phyloP scores from a whole-genome alignment of 2,888 invertebrate genomes.

The Volucella inanis region DNA sequence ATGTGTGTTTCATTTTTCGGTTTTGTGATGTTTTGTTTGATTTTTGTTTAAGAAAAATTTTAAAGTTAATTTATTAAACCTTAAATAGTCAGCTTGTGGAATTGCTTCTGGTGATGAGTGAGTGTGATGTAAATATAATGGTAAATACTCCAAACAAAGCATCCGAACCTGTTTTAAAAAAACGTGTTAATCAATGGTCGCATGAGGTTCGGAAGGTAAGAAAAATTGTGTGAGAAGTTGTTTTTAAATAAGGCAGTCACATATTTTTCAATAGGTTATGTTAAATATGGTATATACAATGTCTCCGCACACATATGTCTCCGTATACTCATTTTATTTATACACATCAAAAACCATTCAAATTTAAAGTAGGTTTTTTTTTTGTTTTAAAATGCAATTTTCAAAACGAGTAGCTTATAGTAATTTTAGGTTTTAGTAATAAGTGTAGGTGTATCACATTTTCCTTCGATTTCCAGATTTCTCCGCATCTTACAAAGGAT shows the following conservation, averaged over 20 bases:
- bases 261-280: too few species aligned
- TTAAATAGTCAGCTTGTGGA: constrained; percentile 8
- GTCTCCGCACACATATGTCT: too few species aligned
- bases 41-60: neutral
- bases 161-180: constrained; percentile 71
- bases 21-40: neutral
- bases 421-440: too few species aligned
- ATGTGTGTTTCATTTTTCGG: neutral
- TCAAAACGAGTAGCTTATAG: too few species aligned
- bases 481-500: too few species aligned
- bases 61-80: neutral
- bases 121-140: constrained; percentile 62
- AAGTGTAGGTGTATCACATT: too few species aligned
- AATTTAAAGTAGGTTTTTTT: too few species aligned
- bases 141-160: constrained; percentile 58
- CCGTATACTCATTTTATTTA: too few species aligned
- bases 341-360: too few species aligned
- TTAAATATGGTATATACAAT: too few species aligned
- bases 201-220: constrained; percentile 76
- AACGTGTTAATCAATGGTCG: constrained; percentile 75
- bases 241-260: neutral
- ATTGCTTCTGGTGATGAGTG: constrained; percentile 68
- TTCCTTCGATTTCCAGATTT: too few species aligned
- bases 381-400: too few species aligned
- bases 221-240: neutral